These are phyloP conservation scores for Colius striatus DNA, from an alignment of 2,113 vertebrate genomes.

Conservation along the genomic window DNA sequence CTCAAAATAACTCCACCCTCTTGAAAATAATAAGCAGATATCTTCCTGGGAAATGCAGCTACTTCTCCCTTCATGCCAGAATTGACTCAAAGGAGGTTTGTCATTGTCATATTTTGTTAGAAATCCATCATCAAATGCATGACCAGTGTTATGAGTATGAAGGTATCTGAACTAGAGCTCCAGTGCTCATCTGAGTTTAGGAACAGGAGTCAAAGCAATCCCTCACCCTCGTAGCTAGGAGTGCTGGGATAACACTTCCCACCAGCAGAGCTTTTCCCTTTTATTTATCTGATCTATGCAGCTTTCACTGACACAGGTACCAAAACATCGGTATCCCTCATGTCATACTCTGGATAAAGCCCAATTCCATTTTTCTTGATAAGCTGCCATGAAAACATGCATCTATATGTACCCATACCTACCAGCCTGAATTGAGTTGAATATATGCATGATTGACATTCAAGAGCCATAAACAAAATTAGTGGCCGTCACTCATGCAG, in stretches of 20 bases:
- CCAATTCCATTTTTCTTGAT: not conserved
- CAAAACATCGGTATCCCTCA: not conserved
- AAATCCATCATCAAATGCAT: not conserved
- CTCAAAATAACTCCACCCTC: not conserved
- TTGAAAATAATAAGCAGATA: not conserved
- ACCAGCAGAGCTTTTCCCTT: not conserved
- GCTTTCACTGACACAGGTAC: not conserved
- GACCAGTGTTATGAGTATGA: rapidly evolving
- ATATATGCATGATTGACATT: not conserved
- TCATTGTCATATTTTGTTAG: not conserved
- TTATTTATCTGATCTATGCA: not conserved
- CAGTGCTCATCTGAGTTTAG: not conserved
- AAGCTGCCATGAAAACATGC: not conserved
- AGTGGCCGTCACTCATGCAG: conserved; percentile 25
- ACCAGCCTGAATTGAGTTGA: not conserved
- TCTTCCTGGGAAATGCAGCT: not conserved
- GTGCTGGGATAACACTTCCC: no score
- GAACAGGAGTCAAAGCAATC: not conserved
- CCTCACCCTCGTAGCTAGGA: not conserved
- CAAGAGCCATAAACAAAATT: conserved; percentile 2
- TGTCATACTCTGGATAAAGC: not conserved
- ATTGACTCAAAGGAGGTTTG: not conserved
- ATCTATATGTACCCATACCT: rapidly evolving
- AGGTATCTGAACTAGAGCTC: not conserved
- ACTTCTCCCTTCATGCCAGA: not conserved